Evolutionary conservation across 2,888 invertebrate genomes (phyloP), one percentile per base, ranked within the genome.

Genomic region (Agrotis segetum): DNA sequence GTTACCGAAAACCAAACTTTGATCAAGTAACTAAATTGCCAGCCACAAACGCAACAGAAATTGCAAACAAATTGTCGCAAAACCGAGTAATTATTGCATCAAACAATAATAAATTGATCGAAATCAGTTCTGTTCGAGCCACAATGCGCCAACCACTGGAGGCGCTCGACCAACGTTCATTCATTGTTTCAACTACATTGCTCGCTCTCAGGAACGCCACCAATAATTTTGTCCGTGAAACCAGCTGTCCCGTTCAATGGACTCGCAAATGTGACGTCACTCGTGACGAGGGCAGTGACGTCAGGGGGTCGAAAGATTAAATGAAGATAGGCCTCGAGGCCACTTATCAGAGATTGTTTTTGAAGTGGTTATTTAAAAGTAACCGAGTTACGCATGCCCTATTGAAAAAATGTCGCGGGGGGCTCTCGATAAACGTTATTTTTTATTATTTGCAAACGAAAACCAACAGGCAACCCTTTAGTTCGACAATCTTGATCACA

Each of bases 341-440:
- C 83, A 88, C 92, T 92, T 91, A 90, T 88, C 88, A 82, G 86
- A 92, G 91, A 93, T 93, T 92, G 93, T 91, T 92, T 94, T 91
- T 92, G 89, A 90, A 92, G 92, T 92, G 90, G 91, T 92, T 92
- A 91, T 92, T 91, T 86, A 87, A 87, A 88, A 85, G 86, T 90
- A 91, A 92, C 88, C 73, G 72, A 86, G 86, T 93, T 91, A 91
- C 79, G 61, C 70, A 60, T 77, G 76, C 74, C 67, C 79, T 71
- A 74, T 83, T 82, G 76, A 76, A 62, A 77, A 73, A 66, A 78
- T 76, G 74, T 76, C 64, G 29, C 70, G 49, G 62, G 65, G 67
- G 17, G 74, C 4, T 65, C 11, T 65, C 24, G 17, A 24, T 71
- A 47, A 71, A 64, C 24, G 21, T 56, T 66, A 29, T 56, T 63